Percentiles rank a stretch among this genome's conserved stretches.
These are phyloP conservation scores for Mantis religiosa DNA, from an alignment of 2,888 invertebrate species.

Conservation along the genomic window DNA sequence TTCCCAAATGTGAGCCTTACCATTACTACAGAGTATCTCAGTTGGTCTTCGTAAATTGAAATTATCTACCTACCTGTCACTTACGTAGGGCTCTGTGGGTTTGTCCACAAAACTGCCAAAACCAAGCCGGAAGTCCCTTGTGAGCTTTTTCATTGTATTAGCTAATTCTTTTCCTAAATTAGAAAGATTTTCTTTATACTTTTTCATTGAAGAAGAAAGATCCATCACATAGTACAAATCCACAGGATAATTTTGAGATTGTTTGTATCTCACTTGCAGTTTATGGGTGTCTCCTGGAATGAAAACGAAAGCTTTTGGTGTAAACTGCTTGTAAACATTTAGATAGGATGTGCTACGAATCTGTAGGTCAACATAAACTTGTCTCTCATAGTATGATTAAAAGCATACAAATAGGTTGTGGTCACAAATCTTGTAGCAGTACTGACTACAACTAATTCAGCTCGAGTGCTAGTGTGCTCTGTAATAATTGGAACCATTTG, in stretches of 20 bases:
- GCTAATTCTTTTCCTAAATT: constrained; percentile 76
- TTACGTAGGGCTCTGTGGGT: constrained; percentile 75
- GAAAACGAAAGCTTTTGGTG: background rate
- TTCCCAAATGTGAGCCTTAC: no score
- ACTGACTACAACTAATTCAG: no score
- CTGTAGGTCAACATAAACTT: no score
- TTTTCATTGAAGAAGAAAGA: constrained; percentile 96
- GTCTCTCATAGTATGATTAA: no score
- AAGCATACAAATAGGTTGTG: no score
- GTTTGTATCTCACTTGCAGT: constrained; percentile 55
- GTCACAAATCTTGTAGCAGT: no score
- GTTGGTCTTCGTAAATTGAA: no score
- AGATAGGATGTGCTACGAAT: background rate
- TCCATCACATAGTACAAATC: constrained; percentile 99
- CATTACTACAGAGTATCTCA: no score
- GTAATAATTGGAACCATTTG: no score
- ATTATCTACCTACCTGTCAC: background rate
- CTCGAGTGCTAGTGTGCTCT: no score
- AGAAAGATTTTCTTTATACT: constrained; percentile 94
- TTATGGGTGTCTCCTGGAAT: background rate
- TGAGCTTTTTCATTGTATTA: constrained; percentile 84
- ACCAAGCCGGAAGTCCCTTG: constrained; percentile 86
- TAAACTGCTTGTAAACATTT: background rate
- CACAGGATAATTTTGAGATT: constrained; percentile 87
- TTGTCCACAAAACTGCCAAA: constrained; percentile 96